phyloP scores from a whole-genome alignment of 2,888 invertebrate genomes.

The Drosophila acutilabella region DNA sequence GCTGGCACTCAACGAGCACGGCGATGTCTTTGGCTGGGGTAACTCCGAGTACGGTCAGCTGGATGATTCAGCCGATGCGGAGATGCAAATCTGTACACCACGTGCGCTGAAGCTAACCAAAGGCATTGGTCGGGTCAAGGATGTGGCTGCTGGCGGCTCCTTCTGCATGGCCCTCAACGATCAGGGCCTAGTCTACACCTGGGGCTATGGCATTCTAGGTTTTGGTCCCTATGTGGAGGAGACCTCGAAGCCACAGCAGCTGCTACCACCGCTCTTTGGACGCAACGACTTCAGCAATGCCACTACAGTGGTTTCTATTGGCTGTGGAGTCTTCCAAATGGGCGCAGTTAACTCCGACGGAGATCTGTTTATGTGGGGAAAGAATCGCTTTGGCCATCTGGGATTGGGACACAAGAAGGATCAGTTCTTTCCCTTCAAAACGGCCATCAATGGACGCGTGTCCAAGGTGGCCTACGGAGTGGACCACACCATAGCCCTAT shows the following conservation, averaged over 20 bases:
- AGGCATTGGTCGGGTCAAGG: constrained; percentile 90
- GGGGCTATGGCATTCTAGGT: constrained; percentile 97
- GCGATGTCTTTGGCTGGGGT: constrained; percentile 98
- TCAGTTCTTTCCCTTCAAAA: constrained; percentile 95
- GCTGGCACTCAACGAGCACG: constrained; percentile 94
- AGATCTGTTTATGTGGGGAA: constrained; percentile 96
- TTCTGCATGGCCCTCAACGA: constrained; percentile 94
- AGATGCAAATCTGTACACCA: constrained; percentile 90
- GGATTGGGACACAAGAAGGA: constrained; percentile 93
- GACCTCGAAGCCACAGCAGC: constrained; percentile 88
- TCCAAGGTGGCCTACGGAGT: constrained; percentile 92
- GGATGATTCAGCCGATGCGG: constrained; percentile 71
- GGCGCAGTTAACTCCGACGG: constrained; percentile 93
- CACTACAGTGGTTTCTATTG: constrained; percentile 88
- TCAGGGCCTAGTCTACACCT: constrained; percentile 93
- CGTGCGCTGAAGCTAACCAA: constrained; percentile 88
- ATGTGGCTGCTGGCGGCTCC: constrained; percentile 94
- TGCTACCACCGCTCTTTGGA: constrained; percentile 94
- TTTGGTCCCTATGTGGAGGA: constrained; percentile 92
- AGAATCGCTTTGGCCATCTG: constrained; percentile 92
- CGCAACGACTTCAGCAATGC: constrained; percentile 92
- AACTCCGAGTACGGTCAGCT: constrained; percentile 97
- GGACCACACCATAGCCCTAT: constrained; percentile 93
- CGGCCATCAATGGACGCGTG: constrained; percentile 91
- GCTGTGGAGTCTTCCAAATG: constrained; percentile 91